Evolutionary conservation across 2,797 vertebrate genomes (phyloP), one percentile per base, ranked within the genome.

Genomic region (Carapus acus): DNA sequence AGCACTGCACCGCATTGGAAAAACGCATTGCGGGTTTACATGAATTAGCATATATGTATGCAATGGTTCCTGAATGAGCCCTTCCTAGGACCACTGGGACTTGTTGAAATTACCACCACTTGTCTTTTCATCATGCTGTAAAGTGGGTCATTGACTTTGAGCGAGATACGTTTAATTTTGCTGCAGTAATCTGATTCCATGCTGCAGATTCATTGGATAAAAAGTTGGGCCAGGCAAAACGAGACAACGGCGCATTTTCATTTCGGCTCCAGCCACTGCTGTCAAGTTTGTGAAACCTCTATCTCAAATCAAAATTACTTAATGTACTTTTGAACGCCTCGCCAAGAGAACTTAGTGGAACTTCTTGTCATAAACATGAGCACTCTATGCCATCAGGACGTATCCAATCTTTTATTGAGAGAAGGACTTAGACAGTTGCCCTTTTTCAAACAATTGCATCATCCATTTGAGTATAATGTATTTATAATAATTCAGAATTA

Each of bases 261-360:
- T 61, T 58, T 61, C 34, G 31, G n/a, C 27, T 53, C 38, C 20
- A 19, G 22, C 39, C 42, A 43, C 41, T 3, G 36, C 57, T 50
- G 49, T 52, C 56, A 57, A 19, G 39, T 27, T 27, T 27, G 9
- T 27, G 24, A 27, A 27, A 9, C 24, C 24, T 9, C 24, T 27
- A 9, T 27, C 9, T 52, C 49, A 16, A 42, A 51, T 22, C 8
- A 29, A 14, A 7, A 18, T 18, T 40, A 43, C 42, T 42, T 49
- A 21, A 52, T 17, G 17, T 7, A 2, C 39, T 41, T 24, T 43
- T 8, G 19, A 44, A 43, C 36, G 34, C 0, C 1, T 0, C 14
- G 2, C 1, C 31, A 13, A 23, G 4, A 15, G 5, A 53, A 40
- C 40, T 16, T n/a, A n/a, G n/a, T n/a, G n/a, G n/a, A n/a, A n/a